phyloP scores from a whole-genome alignment of 2,797 vertebrate genomes.

The Eremophila alpestris region DNA sequence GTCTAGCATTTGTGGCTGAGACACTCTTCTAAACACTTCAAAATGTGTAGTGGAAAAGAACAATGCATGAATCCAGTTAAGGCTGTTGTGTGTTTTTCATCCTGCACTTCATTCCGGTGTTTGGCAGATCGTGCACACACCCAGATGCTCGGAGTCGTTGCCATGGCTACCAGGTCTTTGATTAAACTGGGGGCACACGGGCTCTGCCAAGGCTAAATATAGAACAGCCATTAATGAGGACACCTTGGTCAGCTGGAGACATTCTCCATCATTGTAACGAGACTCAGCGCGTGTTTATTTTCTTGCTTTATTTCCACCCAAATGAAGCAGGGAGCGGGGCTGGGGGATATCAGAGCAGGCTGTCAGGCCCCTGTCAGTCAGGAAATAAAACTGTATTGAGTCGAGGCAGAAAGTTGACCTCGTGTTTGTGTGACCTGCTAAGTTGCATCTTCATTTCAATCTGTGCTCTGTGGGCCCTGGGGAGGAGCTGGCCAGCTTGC shows the following conservation, averaged over 20 bases:
- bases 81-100: neutral
- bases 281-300: neutral
- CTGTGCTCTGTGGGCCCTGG: neutral
- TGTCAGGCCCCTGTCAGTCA: neutral
- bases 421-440: neutral
- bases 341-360: neutral
- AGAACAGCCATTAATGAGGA: slow-evolving; percentile 55
- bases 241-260: slow-evolving; percentile 44
- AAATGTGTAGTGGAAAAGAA: neutral
- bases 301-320: neutral
- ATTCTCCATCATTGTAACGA: neutral
- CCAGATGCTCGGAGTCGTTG: slow-evolving; percentile 45
- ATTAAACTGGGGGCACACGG: slow-evolving; percentile 47
- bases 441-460: neutral
- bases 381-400: neutral
- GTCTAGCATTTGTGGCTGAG: neutral
- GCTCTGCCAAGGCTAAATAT: slow-evolving; percentile 41
- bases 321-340: neutral
- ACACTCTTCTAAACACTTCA: neutral
- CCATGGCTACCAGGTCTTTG: slow-evolving; percentile 55
- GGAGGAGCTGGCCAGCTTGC: neutral
- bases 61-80: neutral
- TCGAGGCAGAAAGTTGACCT: neutral
- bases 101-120: slow-evolving; percentile 1
- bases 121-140: slow-evolving; percentile 1